A percentile compares a stretch with the other conserved stretches of the same genome.
Conservation (phyloP, 1,140 invertebrate genomes). For the Aphidius ervi region DNA sequence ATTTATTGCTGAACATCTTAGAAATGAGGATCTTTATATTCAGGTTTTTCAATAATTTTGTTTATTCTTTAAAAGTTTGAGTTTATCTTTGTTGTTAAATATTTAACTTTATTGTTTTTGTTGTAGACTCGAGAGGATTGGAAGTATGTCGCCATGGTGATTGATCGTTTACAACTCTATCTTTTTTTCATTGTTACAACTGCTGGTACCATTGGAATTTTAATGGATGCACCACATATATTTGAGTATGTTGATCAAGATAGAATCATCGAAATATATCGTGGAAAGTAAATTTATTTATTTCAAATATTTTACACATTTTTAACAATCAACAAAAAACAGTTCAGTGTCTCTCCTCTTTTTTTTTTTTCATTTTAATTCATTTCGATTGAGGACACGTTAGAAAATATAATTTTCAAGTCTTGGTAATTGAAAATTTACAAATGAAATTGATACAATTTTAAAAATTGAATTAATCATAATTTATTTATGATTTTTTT, state of each 20-base stretch:
- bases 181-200: conserved; percentile 97
- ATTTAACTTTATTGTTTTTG: neutral
- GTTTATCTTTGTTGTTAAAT: no score
- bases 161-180: conserved; percentile 94
- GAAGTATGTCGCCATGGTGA: conserved; percentile 99
- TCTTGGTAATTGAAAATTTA: no score
- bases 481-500: no score
- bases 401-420: no score
- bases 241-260: conserved; percentile 99
- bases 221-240: conserved; percentile 99
- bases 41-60: conserved; percentile 63
- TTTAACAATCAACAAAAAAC: no score
- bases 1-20: conserved; percentile 96
- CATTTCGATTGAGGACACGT: no score
- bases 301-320: no score
- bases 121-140: conserved; percentile 94
- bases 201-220: conserved; percentile 90
- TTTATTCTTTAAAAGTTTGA: neutral
- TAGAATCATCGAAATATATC: conserved; percentile 90
- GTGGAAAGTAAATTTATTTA: conserved; percentile 69
- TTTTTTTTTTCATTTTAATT: no score
- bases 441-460: no score
- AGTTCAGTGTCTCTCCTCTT: no score
- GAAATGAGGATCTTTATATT: conserved; percentile 95
- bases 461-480: no score